A percentile compares a stretch with the other conserved stretches of the same genome.
Evolutionary conservation across 2,797 vertebrate species (phyloP).

Genomic region (Rhincodon typus): DNA sequence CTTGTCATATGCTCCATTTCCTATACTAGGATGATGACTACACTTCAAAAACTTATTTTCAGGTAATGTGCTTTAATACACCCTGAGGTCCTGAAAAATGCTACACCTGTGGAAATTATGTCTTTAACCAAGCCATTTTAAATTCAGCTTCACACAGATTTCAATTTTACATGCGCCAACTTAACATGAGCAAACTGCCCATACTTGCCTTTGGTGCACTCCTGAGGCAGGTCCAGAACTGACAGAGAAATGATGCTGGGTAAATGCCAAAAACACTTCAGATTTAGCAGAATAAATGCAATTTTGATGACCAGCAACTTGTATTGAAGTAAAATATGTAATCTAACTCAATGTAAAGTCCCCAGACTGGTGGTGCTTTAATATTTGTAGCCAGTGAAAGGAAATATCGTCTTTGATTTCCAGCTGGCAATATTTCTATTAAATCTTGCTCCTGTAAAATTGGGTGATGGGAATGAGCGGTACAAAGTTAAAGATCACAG

Average conservation of each 20-base stretch:
- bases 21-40: not conserved
- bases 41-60: not conserved
- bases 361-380: not conserved
- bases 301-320: not conserved
- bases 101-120: not conserved
- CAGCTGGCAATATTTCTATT: not conserved
- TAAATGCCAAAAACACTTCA: not conserved
- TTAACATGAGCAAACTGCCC: not conserved
- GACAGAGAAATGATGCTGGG: not conserved
- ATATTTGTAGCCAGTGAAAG: not conserved
- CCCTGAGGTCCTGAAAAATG: not conserved
- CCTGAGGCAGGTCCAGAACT: not conserved
- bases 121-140: not conserved
- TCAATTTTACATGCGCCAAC: not conserved
- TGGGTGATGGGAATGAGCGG: not conserved
- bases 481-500: not conserved
- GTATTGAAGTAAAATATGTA: not conserved
- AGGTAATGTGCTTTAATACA: not conserved
- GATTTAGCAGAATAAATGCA: conserved; percentile 6
- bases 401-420: not conserved
- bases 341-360: not conserved
- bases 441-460: not conserved
- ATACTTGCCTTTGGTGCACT: not conserved
- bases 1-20: not conserved
- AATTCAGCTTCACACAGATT: not conserved